A percentile compares a stretch with the other conserved stretches of the same genome.
These are phyloP conservation scores for honey bee (Apis mellifera) DNA, from an alignment of 1,140 invertebrate species.

Conservation along the genomic window Amel_HAv3.1 CM009932.2:10824501-10825000, in stretches of 20 bases:
- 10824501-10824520: no score
- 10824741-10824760: slow-evolving; percentile 29
- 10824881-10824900: no score
- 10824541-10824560: slow-evolving; percentile 42
- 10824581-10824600: background rate
- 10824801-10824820: slow-evolving; percentile 4
- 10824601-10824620: background rate
- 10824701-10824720: no score
- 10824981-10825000: no score
- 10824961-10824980: no score
- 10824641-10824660: background rate
- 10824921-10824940: background rate
- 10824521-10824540: no score
- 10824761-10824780: slow-evolving; percentile 13
- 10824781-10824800: slow-evolving; percentile 4
- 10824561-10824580: slow-evolving; percentile 49
- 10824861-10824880: background rate
- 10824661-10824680: background rate
- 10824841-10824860: background rate
- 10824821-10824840: slow-evolving; percentile 34
- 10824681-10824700: slow-evolving; percentile 39
- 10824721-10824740: slow-evolving; percentile 30
- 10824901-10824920: background rate
- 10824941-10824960: no score
- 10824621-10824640: slow-evolving; percentile 12